Evolutionary conservation across 2,113 vertebrate species (phyloP).

Genomic region (Accipiter cooperii): DNA sequence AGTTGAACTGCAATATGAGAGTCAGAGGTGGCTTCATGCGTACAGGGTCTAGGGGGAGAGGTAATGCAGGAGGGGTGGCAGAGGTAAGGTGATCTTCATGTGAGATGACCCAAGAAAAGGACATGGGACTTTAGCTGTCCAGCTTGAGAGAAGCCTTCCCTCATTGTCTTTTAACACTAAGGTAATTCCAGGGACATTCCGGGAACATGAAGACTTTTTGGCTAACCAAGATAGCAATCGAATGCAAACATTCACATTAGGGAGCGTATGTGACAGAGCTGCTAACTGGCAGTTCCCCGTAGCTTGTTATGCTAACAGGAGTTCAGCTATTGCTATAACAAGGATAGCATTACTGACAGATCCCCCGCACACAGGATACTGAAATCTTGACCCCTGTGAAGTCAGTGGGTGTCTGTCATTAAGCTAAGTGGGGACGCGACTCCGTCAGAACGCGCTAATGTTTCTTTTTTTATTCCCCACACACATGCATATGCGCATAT

Average conservation of each 20-base stretch:
- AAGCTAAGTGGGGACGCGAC: background rate
- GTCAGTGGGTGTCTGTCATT: constrained; percentile 40
- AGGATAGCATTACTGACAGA: constrained; percentile 42
- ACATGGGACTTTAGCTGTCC: background rate
- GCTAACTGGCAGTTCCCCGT: constrained; percentile 12
- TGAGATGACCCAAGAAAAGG: background rate
- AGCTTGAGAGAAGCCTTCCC: background rate
- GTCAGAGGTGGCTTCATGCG: background rate
- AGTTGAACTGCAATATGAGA: background rate
- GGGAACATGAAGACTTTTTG: background rate
- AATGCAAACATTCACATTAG: background rate
- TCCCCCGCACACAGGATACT: background rate
- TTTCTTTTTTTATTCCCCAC: constrained; percentile 25
- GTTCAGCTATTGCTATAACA: constrained; percentile 52
- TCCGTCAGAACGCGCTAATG: background rate
- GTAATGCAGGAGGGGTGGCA: background rate
- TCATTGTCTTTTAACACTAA: background rate
- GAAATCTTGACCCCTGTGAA: constrained; percentile 51
- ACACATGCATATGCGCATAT: background rate
- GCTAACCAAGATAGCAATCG: constrained; percentile 53
- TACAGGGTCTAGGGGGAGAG: background rate
- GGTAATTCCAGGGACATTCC: background rate
- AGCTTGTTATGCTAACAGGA: constrained; percentile 29
- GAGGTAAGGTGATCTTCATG: background rate
- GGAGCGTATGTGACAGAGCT: constrained; percentile 1